Base-by-base conservation (phyloP, 2,888 invertebrate genomes). In the Amiota communis region DNA sequence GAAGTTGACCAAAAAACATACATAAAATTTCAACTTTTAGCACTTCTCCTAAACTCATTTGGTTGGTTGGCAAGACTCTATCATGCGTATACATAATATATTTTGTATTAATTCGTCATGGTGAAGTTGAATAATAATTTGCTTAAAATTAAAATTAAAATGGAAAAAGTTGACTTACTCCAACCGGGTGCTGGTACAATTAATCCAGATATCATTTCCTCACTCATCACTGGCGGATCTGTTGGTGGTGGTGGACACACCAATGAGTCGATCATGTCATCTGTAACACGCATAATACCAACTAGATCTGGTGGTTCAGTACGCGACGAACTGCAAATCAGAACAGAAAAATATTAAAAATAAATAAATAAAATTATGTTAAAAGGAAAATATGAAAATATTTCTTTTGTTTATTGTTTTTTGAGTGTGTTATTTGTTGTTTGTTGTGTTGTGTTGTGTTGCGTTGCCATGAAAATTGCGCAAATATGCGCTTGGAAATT, bases 121-220 rank as follows among this genome's bases (percentile, higher is more conserved):
- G n/a, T n/a, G n/a, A n/a, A n/a, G n/a, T n/a, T n/a, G n/a, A n/a
- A n/a, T n/a, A 49, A 67, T 67, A 67, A 67, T 67, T 67, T 51
- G 51, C 67, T 68, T 59, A 53, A 11, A 61, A 69, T 53, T n/a
- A 13, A 11, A 48, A 8, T 10, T 3, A 17, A 67, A 17, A 15
- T 36, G 17, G 3, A 12, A 47, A 9, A 12, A 8, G 53, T 3
- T 9, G 84, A 93, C 95, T 95, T 91, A 95, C 96, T 96, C 95
- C 96, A 96, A 89, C 97, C 96, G 73, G 98, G 98, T 72, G 98
- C 98, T 23, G 98, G 98, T 78, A 98, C 98, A 90, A 98, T 98
- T 88, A 98, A 93, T 75, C 97, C 97, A 77, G 96, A 97, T 89
- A 98, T 96, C 96, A 97, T 97, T 91, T 97, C 97, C 90, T 97